These are phyloP conservation scores for Echinops telfairi DNA, from an alignment of 2,113 vertebrate genomes.

Conservation along the genomic window DNA sequence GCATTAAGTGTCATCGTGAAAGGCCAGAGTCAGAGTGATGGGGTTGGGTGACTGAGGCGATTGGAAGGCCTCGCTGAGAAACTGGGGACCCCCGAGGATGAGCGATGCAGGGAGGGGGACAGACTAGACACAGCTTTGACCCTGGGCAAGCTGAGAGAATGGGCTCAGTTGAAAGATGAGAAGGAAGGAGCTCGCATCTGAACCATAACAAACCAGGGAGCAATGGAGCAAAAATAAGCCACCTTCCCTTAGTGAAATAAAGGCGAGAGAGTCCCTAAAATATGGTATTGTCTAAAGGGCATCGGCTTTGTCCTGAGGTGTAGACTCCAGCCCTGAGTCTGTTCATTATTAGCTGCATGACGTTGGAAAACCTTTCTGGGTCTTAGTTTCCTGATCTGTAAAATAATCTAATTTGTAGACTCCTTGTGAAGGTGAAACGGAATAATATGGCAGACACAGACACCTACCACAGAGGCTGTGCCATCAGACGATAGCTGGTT, in stretches of 20 bases:
- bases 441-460: neutral
- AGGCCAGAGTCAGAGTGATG: neutral
- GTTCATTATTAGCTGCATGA: neutral
- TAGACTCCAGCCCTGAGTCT: neutral
- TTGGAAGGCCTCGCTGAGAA: neutral
- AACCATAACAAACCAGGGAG: too few relatives aligned
- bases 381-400: neutral
- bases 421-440: neutral
- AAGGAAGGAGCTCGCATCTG: neutral
- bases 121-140: neutral
- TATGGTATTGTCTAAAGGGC: rapidly evolving
- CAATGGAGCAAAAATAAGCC: neutral
- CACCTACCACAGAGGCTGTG: too few relatives aligned
- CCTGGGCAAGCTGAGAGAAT: neutral
- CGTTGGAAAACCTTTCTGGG: neutral
- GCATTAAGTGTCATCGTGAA: neutral
- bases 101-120: rapidly evolving
- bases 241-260: rapidly evolving
- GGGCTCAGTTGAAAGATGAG: neutral
- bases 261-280: rapidly evolving
- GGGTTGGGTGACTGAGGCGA: neutral
- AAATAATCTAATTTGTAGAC: neutral
- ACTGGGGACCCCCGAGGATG: neutral
- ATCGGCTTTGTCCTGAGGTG: too few relatives aligned
- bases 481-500: neutral